Evolutionary conservation across 2,113 vertebrate species (phyloP), one percentile per base, ranked within the genome.

Genomic region (Struthio camelus): DNA sequence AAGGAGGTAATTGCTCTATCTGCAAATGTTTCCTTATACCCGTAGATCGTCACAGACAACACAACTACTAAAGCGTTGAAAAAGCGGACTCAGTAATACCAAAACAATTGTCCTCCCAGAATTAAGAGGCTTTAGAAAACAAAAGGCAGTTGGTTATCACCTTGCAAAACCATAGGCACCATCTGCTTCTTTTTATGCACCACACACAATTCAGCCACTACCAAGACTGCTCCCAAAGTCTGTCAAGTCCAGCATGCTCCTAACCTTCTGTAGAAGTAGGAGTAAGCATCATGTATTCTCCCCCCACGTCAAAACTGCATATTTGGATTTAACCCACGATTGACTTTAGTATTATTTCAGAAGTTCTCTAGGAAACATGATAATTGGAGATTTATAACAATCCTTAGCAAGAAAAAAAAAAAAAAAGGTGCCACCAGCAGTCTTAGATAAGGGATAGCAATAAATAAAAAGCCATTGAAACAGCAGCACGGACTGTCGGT

Each of bases 401-500:
- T 19, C 19, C 32, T 62, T 28, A 61, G 11, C 14, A 40, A 72
- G 73, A 69, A 64, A 44, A 44, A n/a, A 40, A 72, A 67, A 69
- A 64, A 44, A 44, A n/a, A 38, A 64, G 28, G 25, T 69, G 62
- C 32, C 40, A 61, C 61, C 28, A 72, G 28, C 61, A 44, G 22
- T 11, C 18, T 15, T 9, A 10, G 7, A 36, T 1, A 58, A 16
- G 14, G 87, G 27, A 32, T 4, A 23, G 30, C 0, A 1, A 25
- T 28, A 53, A 38, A 59, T 46, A 30, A 48, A 66, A 46, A 34
- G 18, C 44, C 44, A 27, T 67, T 44, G 27, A 42, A 18, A 30
- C 34, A 14, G 19, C 53, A 61, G 38, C 5, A 2, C 25, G 30
- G 67, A 30, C 51, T 48, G 28, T 53, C 42, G 67, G n/a, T 24